These are phyloP conservation scores for Cheilosia scutellata DNA, from an alignment of 2,888 invertebrate species.

Conservation along the genomic window DNA sequence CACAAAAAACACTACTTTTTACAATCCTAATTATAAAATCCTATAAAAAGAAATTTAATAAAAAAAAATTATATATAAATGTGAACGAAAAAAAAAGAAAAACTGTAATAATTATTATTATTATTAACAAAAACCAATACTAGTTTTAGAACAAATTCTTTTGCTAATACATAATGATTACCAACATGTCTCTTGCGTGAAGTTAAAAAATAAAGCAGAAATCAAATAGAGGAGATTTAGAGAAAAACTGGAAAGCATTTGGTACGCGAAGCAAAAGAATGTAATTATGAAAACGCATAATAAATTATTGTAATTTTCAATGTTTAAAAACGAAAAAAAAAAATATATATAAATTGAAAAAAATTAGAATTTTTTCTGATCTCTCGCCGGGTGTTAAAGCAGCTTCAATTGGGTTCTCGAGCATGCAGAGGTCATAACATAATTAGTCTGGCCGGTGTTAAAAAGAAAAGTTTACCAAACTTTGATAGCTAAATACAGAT, in stretches of 20 bases:
- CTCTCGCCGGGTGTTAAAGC: background rate
- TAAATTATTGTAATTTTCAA: constrained; percentile 81
- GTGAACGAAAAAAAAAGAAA: constrained; percentile 58
- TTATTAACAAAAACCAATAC: constrained; percentile 50
- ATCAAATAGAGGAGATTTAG: constrained; percentile 2
- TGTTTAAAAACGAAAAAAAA: constrained; percentile 81
- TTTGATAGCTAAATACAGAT: too few species aligned
- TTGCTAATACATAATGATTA: constrained; percentile 65
- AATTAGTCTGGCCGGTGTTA: too few species aligned
- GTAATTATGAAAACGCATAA: constrained; percentile 71
- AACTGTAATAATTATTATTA: constrained; percentile 50
- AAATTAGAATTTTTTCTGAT: constrained; percentile 49
- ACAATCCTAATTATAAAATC: constrained; percentile 75
- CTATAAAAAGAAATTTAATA: constrained; percentile 63
- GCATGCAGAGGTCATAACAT: background rate
- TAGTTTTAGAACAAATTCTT: constrained; percentile 74
- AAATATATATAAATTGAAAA: constrained; percentile 77
- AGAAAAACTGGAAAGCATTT: constrained; percentile 15
- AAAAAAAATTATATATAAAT: constrained; percentile 57
- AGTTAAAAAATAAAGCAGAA: constrained; percentile 27
- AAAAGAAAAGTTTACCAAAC: too few species aligned
- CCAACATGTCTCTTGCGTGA: constrained; percentile 46
- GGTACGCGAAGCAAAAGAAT: constrained; percentile 66
- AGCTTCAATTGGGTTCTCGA: background rate
- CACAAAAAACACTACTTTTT: constrained; percentile 73